Percentiles rank a stretch among this genome's conserved stretches.
phyloP scores from a whole-genome alignment of 2,797 vertebrate genomes.

The Peromyscus eremicus region DNA sequence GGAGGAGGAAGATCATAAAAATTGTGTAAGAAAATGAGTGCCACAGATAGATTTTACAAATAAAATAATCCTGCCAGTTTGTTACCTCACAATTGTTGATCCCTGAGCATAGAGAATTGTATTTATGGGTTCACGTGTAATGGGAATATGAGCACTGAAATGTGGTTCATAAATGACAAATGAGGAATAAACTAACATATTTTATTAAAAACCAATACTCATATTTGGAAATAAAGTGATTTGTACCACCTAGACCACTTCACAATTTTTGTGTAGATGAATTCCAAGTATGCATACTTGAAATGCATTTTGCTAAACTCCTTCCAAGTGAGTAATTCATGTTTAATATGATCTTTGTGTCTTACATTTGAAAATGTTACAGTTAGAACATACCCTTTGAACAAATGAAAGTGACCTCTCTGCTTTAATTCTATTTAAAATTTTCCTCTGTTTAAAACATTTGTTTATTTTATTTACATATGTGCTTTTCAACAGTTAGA shows the following conservation, averaged over 20 bases:
- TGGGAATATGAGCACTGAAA: background rate
- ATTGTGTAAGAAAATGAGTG: background rate
- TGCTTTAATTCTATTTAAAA: background rate
- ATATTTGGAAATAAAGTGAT: constrained; percentile 6
- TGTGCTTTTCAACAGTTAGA: background rate
- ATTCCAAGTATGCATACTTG: background rate
- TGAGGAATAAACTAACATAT: background rate
- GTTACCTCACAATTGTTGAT: background rate
- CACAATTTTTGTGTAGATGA: background rate
- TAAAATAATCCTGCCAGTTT: background rate
- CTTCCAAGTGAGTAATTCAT: background rate
- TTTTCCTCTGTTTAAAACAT: background rate
- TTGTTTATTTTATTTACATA: constrained; percentile 37
- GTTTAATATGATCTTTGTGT: background rate
- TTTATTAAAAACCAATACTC: background rate
- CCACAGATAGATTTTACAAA: background rate
- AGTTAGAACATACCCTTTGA: background rate
- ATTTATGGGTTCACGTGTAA: background rate
- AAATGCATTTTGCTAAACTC: background rate
- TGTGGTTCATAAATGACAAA: constrained; percentile 31
- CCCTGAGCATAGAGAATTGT: background rate
- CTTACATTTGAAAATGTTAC: background rate
- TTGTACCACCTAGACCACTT: background rate
- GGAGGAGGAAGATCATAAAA: background rate
- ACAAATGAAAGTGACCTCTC: background rate